Percentiles rank a stretch among this genome's conserved stretches.
Conservation (phyloP, 92 coral and sea anemone genomes). For the Epizoanthus rinbou region DNA sequence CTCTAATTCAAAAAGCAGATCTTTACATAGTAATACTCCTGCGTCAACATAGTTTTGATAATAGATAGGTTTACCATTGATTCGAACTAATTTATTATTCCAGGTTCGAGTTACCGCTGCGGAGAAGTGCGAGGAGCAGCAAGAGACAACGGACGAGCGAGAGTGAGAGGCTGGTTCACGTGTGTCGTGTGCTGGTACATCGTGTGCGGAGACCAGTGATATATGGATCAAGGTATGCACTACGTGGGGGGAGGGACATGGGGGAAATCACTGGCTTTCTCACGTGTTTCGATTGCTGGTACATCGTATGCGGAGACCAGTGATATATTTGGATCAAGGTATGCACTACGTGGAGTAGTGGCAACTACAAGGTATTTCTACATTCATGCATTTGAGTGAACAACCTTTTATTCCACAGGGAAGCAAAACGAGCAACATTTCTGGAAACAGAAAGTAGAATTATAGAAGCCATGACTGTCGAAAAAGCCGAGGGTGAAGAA, state of each 20-base stretch:
- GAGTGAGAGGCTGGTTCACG: constrained; percentile 76
- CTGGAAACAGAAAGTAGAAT: neutral
- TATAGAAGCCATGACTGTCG: neutral
- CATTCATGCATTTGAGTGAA: neutral
- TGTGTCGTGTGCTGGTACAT: constrained; percentile 76
- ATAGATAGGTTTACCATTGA: neutral
- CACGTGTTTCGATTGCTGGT: no score
- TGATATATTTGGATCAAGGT: neutral
- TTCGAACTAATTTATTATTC: neutral
- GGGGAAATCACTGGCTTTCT: no score
- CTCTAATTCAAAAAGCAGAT: constrained; percentile 1
- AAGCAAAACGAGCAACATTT: neutral
- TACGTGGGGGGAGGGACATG: neutral
- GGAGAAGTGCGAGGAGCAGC: constrained; percentile 67
- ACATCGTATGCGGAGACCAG: neutral
- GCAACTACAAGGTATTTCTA: neutral
- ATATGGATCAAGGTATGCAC: constrained; percentile 73
- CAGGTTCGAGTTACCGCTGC: constrained; percentile 74
- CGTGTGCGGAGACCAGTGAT: constrained; percentile 80
- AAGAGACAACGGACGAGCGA: constrained; percentile 73
- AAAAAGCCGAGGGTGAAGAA: constrained; percentile 43
- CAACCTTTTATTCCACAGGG: constrained; percentile 6
- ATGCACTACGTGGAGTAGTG: neutral
- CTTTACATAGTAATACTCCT: neutral
- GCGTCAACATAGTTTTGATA: neutral